Base-by-base conservation (phyloP, 2,113 vertebrate species). In the Chionis minor region DNA sequence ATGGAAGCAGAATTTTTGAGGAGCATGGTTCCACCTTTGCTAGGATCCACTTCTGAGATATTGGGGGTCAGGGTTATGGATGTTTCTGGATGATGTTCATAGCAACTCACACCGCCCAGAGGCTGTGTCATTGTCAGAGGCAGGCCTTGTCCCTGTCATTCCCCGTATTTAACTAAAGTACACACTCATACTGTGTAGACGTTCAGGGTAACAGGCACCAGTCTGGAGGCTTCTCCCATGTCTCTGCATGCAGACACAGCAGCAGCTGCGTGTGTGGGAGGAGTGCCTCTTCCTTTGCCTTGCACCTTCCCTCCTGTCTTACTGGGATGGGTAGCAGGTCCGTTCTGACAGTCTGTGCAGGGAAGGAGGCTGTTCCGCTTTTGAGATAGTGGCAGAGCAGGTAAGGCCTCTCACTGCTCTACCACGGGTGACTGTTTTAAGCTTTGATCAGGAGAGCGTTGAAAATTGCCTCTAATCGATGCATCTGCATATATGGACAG, bases 181-280 rank as follows among this genome's bases (percentile, higher is more conserved):
- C 12, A 5, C 14, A 1, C 24, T 30, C 14, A 4, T 17, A 2
- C 49, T 65, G 49, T 51, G 49, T 18, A 38, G 82, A 10, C 4
- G 0, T 15, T 61, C 18, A 26, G 56, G 71, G 82, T 81, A 66
- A 20, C 71, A 77, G 49, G 69, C 88, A 58, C 32, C 32, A 56
- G 92, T 61, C 94, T 92, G 87, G 65, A 85, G 92, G 58, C 70
- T 79, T 81, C 70, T 92, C 35, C 63, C 63, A 13, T 32, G n/a
- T 73, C 75, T 38, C 71, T 33, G 80, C 4, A 0, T 5, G 22
- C 75, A 75, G 86, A 18, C 81, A 33, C 14, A 51, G 87, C 86
- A 86, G 87, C 75, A 70, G 81, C 96, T 85, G 85, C 0, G 1
- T n/a, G 82, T 3, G 80, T 20, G 17, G 67, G 56, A 81, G 90